A percentile compares a stretch with the other conserved stretches of the same genome.
These are phyloP conservation scores for Akabosia matsudoensis DNA, from an alignment of 1,140 invertebrate species.

Conservation along the genomic window DNA sequence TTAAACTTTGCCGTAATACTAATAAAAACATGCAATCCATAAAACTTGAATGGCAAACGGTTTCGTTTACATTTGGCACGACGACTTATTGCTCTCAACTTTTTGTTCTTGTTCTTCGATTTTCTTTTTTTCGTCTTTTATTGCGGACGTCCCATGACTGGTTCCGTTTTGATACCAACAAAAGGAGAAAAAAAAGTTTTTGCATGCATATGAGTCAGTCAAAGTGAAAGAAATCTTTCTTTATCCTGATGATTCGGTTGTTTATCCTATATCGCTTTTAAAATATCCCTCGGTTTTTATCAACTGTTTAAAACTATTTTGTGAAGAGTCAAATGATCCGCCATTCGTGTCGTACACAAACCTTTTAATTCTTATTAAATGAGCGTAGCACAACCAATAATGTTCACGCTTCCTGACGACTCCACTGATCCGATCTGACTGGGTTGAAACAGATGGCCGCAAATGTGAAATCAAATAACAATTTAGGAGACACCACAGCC, in stretches of 20 bases:
- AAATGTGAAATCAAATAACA: conserved; percentile 25
- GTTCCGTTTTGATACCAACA: not conserved
- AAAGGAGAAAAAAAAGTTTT: not conserved
- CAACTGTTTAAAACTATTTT: not conserved
- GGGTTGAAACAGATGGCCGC: conserved; percentile 22
- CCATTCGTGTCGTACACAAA: not conserved
- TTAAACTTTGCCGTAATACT: not conserved
- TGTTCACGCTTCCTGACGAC: conserved; percentile 7
- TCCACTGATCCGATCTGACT: conserved; percentile 15
- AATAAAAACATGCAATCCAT: conserved; percentile 7
- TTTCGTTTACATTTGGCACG: conserved; percentile 21
- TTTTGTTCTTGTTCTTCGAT: not conserved
- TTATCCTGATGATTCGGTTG: no score
- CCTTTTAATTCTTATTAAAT: conserved; percentile 17
- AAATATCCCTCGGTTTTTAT: no score
- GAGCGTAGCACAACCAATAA: conserved; percentile 4
- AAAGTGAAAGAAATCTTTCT: not conserved
- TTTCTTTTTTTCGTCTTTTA: not conserved
- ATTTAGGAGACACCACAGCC: conserved; percentile 1
- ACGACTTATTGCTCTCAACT: conserved; percentile 20
- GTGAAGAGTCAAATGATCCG: not conserved
- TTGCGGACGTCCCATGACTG: not conserved
- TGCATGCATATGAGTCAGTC: not conserved
- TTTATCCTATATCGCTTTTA: no score
- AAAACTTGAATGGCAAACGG: not conserved